phyloP scores from a whole-genome alignment of 2,113 vertebrate genomes.

The Tenrec ecaudatus region DNA sequence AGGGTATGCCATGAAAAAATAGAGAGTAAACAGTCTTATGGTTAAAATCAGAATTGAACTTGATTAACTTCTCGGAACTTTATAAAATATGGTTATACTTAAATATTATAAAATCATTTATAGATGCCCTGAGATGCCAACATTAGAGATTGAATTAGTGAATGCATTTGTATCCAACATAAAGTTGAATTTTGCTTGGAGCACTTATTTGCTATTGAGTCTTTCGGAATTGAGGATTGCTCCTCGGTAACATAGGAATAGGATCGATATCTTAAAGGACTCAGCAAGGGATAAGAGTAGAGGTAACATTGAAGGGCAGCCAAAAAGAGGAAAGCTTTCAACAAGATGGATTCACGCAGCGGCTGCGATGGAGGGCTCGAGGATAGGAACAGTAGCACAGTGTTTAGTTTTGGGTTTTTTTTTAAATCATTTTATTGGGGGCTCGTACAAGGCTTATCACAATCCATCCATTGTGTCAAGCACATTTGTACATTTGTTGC shows the following conservation, averaged over 20 bases:
- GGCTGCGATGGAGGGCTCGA: too few relatives aligned
- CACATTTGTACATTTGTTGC: too few relatives aligned
- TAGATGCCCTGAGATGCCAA: constrained; percentile 20
- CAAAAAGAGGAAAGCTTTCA: too few relatives aligned
- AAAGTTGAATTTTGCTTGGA: constrained; percentile 28
- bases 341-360: too few relatives aligned
- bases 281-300: not conserved
- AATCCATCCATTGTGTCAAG: too few relatives aligned
- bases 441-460: too few relatives aligned
- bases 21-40: not conserved
- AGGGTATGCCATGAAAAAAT: not conserved
- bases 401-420: constrained; percentile 2
- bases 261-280: not conserved
- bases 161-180: not conserved
- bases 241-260: not conserved
- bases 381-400: not conserved
- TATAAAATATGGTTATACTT: constrained; percentile 23
- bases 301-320: too few relatives aligned
- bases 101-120: not conserved
- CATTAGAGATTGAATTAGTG: not conserved
- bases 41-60: not conserved
- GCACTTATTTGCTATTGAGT: constrained; percentile 21
- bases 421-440: too few relatives aligned
- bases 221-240: not conserved
- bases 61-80: constrained; percentile 31